A percentile compares a stretch with the other conserved stretches of the same genome.
phyloP scores from a whole-genome alignment of 2,113 vertebrate genomes.

The Benitochromis conjunctus region DNA sequence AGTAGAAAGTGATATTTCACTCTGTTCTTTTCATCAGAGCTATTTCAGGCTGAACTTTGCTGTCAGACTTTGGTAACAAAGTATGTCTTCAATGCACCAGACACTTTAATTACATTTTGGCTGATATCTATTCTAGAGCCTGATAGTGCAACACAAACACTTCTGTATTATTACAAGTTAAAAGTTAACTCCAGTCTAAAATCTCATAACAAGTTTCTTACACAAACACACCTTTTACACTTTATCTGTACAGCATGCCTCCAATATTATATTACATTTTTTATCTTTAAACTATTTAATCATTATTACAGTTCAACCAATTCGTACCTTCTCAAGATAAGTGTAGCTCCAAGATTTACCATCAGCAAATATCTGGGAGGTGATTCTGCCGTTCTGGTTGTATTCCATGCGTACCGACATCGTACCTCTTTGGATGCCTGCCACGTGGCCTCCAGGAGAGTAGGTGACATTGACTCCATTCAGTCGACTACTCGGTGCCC shows the following conservation, averaged over 20 bases:
- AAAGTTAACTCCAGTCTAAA: conserved; percentile 23
- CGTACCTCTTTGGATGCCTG: conserved; percentile 93
- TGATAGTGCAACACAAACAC: conserved; percentile 30
- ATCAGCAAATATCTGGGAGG: conserved; percentile 92
- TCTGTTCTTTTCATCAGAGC: conserved; percentile 44
- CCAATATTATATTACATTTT: neutral
- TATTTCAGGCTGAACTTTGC: conserved; percentile 55
- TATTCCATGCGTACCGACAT: conserved; percentile 99
- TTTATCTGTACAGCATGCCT: neutral
- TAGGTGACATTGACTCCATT: conserved; percentile 97
- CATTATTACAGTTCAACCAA: neutral
- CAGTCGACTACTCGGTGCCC: conserved; percentile 94
- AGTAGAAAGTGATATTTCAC: conserved; percentile 57
- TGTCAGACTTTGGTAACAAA: conserved; percentile 57
- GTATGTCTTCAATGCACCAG: conserved; percentile 20
- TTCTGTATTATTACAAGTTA: conserved; percentile 12
- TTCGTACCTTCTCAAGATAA: conserved; percentile 77
- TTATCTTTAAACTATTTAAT: neutral
- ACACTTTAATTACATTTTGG: conserved; percentile 55
- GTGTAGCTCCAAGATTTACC: conserved; percentile 98
- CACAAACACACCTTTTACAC: neutral
- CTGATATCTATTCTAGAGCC: conserved; percentile 31
- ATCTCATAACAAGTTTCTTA: neutral
- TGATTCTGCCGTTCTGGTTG: conserved; percentile 88
- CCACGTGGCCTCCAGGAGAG: conserved; percentile 86